A percentile compares a stretch with the other conserved stretches of the same genome.
phyloP scores from a whole-genome alignment of 92 coral and sea anemone genomes.

The Epizoanthus illoricatus region DNA sequence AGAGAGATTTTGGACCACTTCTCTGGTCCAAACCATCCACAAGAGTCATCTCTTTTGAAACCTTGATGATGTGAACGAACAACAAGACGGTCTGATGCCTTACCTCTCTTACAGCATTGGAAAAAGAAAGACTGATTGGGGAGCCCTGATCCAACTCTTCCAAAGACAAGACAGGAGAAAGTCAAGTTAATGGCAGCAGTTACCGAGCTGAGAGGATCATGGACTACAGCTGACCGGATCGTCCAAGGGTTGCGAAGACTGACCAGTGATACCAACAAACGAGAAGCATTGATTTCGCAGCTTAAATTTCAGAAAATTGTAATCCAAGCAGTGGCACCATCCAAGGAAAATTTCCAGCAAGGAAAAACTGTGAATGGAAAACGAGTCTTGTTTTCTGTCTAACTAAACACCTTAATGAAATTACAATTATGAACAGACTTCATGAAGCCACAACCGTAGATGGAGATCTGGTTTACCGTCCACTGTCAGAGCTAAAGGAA shows the following conservation, averaged over 20 bases:
- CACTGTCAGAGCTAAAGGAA: constrained; percentile 26
- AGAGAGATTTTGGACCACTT: constrained; percentile 27
- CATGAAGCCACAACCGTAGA: constrained; percentile 28
- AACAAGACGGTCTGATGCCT: constrained; percentile 36
- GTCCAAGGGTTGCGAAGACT: constrained; percentile 31
- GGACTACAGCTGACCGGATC: constrained; percentile 37
- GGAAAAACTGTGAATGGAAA: constrained; percentile 43
- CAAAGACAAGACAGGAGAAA: constrained; percentile 31
- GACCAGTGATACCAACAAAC: constrained; percentile 27
- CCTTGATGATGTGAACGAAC: constrained; percentile 43
- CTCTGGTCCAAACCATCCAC: constrained; percentile 43
- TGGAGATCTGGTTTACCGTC: constrained; percentile 30
- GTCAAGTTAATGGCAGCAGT: constrained; percentile 26
- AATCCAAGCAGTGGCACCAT: constrained; percentile 26
- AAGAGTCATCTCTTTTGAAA: constrained; percentile 39
- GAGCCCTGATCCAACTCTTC: constrained; percentile 8
- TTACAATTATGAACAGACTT: constrained; percentile 28
- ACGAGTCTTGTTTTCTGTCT: constrained; percentile 34
- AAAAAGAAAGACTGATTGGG: constrained; percentile 34
- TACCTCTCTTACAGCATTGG: constrained; percentile 14
- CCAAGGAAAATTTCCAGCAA: constrained; percentile 35
- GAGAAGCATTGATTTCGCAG: constrained; percentile 39
- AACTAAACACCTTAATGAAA: constrained; percentile 26
- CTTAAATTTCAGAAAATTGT: constrained; percentile 38
- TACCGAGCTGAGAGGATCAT: constrained; percentile 34